These are phyloP conservation scores for Neocrepidodera transversa DNA, from an alignment of 2,888 invertebrate species.

Conservation along the genomic window DNA sequence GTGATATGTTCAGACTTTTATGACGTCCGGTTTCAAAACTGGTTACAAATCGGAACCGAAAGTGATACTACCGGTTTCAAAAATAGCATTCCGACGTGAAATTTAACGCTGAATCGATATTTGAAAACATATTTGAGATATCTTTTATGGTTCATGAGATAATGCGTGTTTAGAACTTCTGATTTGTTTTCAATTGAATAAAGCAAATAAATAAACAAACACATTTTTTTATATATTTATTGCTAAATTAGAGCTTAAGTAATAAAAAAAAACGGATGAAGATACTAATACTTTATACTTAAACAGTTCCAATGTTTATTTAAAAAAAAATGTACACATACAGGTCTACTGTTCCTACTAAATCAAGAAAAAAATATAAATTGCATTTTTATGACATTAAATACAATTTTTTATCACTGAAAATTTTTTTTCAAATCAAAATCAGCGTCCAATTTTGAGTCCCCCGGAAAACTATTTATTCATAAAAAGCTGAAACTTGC, in stretches of 20 bases:
- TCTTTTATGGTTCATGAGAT: too few relatives aligned
- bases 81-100: too few relatives aligned
- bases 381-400: not conserved
- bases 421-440: not conserved
- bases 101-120: too few relatives aligned
- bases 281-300: constrained; percentile 11
- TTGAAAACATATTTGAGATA: too few relatives aligned
- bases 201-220: too few relatives aligned
- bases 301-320: not conserved
- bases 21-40: too few relatives aligned
- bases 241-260: constrained; percentile 12
- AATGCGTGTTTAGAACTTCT: too few relatives aligned
- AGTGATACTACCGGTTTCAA: too few relatives aligned
- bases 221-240: constrained; percentile 8
- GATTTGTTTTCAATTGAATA: too few relatives aligned
- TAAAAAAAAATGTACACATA: constrained; percentile 13
- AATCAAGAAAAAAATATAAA: not conserved
- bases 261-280: constrained; percentile 3
- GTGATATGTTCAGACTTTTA: too few relatives aligned
- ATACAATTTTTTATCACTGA: not conserved
- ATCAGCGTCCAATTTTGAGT: not conserved
- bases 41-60: too few relatives aligned
- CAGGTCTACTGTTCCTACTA: not conserved
- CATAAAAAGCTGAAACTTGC: not conserved
- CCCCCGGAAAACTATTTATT: not conserved